Conservation (phyloP, 1,140 invertebrate species). For the Plectrocnemia conspersa region DNA sequence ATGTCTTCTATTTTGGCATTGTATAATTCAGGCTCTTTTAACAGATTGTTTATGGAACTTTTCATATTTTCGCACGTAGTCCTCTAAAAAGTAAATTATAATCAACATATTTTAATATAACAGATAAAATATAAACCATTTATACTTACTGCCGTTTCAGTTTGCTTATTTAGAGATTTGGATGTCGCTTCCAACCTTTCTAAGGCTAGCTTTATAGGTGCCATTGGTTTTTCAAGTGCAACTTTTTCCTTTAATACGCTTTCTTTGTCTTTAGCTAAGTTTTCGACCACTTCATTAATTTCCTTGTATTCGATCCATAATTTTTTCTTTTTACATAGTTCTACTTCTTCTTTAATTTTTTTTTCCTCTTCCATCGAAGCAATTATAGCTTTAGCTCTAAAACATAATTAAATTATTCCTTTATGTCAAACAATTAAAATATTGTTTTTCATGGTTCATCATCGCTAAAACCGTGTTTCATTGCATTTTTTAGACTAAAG, state of each 20-base stretch:
- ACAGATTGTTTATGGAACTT: background rate
- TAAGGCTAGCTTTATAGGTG: background rate
- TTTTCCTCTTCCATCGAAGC: constrained; percentile 58
- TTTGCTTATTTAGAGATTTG: no score
- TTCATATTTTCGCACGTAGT: background rate
- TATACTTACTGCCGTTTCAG: no score
- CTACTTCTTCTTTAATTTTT: constrained; percentile 51
- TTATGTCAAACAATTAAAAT: constrained; percentile 6
- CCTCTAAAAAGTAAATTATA: background rate
- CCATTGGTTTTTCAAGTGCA: constrained; percentile 2
- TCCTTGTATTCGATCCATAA: constrained; percentile 64
- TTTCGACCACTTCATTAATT: constrained; percentile 47
- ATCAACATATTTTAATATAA: background rate
- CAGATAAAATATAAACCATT: no score
- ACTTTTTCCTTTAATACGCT: constrained; percentile 17
- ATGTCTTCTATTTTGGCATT: constrained; percentile 49
- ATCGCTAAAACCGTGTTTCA: background rate
- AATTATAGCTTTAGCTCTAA: constrained; percentile 53
- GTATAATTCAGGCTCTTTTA: constrained; percentile 15
- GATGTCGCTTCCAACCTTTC: background rate
- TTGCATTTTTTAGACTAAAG: background rate
- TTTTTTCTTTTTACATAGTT: constrained; percentile 48
- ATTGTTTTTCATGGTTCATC: background rate
- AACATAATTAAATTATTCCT: constrained; percentile 2
- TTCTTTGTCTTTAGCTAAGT: constrained; percentile 45